Conservation (phyloP, 2,888 invertebrate species). For the Sphaerophoria rueppellii region DNA sequence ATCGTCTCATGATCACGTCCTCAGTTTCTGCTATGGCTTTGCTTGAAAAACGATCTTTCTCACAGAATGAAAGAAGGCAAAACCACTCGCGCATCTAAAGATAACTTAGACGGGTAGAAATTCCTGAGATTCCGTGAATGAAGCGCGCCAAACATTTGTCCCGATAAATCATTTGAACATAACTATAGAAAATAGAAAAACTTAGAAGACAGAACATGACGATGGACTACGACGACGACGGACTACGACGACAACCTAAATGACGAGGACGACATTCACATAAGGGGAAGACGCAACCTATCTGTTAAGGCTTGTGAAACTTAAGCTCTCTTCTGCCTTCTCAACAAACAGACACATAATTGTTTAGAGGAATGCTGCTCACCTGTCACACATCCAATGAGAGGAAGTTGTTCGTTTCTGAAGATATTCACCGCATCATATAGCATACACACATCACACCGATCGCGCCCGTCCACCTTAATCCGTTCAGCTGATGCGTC, state of each 20-base stretch:
- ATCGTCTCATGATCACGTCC: conserved; percentile 24
- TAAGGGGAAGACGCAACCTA: background rate
- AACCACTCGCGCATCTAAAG: conserved; percentile 64
- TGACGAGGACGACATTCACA: conserved; percentile 29
- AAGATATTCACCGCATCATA: conserved; percentile 7
- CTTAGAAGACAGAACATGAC: conserved; percentile 28
- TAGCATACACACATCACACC: conserved; percentile 9
- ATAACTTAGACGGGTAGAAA: conserved; percentile 72
- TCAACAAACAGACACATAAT: conserved; percentile 64
- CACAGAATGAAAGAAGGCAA: conserved; percentile 21
- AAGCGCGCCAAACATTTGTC: conserved; percentile 75
- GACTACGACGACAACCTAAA: conserved; percentile 5
- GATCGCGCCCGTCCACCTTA: background rate
- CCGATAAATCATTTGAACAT: conserved; percentile 73
- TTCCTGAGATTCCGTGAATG: conserved; percentile 72
- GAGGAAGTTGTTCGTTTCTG: conserved; percentile 44
- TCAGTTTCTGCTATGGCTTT: conserved; percentile 18
- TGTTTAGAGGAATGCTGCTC: conserved; percentile 66
- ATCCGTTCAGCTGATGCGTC: conserved; percentile 19
- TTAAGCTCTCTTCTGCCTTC: conserved; percentile 39
- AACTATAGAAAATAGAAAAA: conserved; percentile 32
- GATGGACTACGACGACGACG: conserved; percentile 13
- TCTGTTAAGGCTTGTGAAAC: conserved; percentile 36
- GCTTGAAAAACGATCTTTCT: conserved; percentile 57
- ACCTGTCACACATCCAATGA: conserved; percentile 60